Base-by-base conservation (phyloP, 2,113 vertebrate genomes). In the Chionomys nivalis region DNA sequence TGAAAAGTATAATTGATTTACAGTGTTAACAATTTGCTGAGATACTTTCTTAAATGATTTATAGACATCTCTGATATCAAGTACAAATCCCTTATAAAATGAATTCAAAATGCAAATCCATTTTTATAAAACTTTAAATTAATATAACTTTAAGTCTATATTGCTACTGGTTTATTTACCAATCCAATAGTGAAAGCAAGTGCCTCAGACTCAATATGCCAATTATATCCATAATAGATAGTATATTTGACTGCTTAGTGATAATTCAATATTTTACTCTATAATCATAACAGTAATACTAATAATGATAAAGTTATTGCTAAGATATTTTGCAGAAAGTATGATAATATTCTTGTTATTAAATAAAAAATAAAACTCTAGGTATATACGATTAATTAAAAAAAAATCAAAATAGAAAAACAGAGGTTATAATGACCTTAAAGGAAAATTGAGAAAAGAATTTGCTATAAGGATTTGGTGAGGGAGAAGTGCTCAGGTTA, bases 91-190 rank as follows among this genome's bases (percentile, higher is more conserved):
- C 7, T 36, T 61, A 52, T 23, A 13, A 21, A 55, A 78, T 75
- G 58, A 58, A 33, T 85, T 96, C 26, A n/a, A 55, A 49, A 10
- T 88, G 3, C 24, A 88, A 73, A 90, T 61, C 26, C 23, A 94
- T 55, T 94, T 81, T 94, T 86, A 86, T 52, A 17, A 33, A 86
- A 89, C 61, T 72, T 52, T 95, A 47, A 94, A 82, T 58, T 94
- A 77, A 86, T 47, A 23, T 33, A 86, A 89, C 65, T 72, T 47
- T 94, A 55, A 94, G 77, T 92, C 28, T 36, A n/a, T 39, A 93
- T 23, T 82, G 39, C 36, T 72, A 2, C 49, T 91, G 49, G 39
- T 8, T 47, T 3, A 13, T 7, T 4, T 16, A 42, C 19, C 28
- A 76, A 13, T 36, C 23, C 23, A 61, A 87, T 42, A 83, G 6